Evolutionary conservation across 2,797 vertebrate genomes (phyloP).

Genomic region (Podargus strigoides): DNA sequence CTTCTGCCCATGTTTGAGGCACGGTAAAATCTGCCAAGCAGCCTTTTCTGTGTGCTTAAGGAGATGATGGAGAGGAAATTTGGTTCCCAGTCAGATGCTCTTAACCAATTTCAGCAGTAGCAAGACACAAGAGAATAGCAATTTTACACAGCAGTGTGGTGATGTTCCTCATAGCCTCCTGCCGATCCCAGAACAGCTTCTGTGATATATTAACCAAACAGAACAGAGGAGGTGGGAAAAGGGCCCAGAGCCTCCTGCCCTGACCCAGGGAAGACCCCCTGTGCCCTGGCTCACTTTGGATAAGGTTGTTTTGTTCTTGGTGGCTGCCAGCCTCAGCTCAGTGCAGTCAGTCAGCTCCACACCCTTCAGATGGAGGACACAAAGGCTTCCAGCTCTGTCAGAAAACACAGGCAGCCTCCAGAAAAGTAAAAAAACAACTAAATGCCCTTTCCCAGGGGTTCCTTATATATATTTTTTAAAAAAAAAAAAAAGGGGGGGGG

Average conservation of each 20-base stretch:
- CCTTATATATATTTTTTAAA: background rate
- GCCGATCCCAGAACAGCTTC: background rate
- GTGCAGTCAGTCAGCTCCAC: fast-evolving
- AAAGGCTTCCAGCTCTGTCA: background rate
- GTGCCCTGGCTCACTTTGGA: background rate
- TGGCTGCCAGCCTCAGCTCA: background rate
- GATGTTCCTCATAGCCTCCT: background rate
- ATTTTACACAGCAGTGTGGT: background rate
- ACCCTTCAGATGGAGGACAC: background rate
- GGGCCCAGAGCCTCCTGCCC: background rate
- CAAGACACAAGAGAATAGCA: background rate
- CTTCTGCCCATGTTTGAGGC: background rate
- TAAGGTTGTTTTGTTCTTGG: background rate
- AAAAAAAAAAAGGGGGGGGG: too few relatives aligned
- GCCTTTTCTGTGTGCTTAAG: background rate
- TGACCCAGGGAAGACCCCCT: background rate
- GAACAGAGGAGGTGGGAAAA: background rate
- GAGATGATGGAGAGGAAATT: background rate
- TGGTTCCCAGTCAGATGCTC: background rate
- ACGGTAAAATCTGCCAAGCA: background rate
- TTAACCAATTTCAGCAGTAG: background rate
- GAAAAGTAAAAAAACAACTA: background rate
- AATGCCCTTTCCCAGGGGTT: background rate
- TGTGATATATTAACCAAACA: background rate
- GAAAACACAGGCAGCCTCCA: background rate